Evolutionary conservation across 2,888 invertebrate species (phyloP).

Genomic region (Caenorhabditis sp.): DNA sequence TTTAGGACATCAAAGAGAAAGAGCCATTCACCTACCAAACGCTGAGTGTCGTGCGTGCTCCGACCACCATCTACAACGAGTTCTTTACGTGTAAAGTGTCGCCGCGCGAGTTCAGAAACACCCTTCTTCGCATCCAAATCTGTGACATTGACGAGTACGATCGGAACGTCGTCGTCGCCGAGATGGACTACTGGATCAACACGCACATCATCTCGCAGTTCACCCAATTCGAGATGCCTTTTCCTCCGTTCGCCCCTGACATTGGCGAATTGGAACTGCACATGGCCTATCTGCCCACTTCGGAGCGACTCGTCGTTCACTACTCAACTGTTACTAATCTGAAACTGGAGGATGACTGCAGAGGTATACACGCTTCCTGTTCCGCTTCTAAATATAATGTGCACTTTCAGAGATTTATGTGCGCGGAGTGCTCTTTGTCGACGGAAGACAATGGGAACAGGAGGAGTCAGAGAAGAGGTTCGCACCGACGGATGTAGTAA

Average conservation of each 20-base stretch:
- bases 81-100: slow-evolving; percentile 57
- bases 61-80: slow-evolving; percentile 63
- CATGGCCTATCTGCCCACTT: slow-evolving; percentile 57
- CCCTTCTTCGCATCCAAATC: slow-evolving; percentile 60
- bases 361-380: slow-evolving; percentile 1
- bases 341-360: slow-evolving; percentile 42
- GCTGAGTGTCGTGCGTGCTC: slow-evolving; percentile 47
- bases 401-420: slow-evolving; percentile 41
- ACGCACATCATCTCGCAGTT: slow-evolving; percentile 52
- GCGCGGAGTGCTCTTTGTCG: slow-evolving; percentile 33
- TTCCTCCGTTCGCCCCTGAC: slow-evolving; percentile 57
- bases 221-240: slow-evolving; percentile 56
- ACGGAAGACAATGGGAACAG: slow-evolving; percentile 21
- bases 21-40: slow-evolving; percentile 54
- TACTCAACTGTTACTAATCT: slow-evolving; percentile 56
- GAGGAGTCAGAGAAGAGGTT: slow-evolving; percentile 38
- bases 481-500: not conserved
- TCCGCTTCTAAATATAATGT: not conserved
- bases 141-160: slow-evolving; percentile 61
- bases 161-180: slow-evolving; percentile 55
- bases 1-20: slow-evolving; percentile 55
- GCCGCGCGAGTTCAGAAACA: slow-evolving; percentile 50
- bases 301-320: slow-evolving; percentile 51
- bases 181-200: slow-evolving; percentile 62
- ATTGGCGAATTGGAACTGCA: slow-evolving; percentile 62